A percentile compares a stretch with the other conserved stretches of the same genome.
These are phyloP conservation scores for Tauraco erythrolophus DNA, from an alignment of 2,113 vertebrate genomes.

Conservation along the genomic window DNA sequence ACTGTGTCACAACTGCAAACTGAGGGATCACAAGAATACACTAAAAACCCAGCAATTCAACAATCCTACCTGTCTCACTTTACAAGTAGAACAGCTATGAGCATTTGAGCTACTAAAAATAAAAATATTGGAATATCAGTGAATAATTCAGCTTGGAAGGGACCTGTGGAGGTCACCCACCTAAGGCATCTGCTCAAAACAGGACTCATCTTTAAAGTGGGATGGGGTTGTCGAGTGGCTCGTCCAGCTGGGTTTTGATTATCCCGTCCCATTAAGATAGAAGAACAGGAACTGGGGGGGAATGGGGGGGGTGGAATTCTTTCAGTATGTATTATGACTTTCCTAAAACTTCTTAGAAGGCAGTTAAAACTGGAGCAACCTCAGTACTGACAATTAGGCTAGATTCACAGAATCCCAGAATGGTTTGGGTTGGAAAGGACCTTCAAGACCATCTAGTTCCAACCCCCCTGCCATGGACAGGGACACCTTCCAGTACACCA, in stretches of 20 bases:
- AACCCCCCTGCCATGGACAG: neutral
- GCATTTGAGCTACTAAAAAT: neutral
- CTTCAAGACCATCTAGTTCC: fast-evolving
- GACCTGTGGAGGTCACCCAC: neutral
- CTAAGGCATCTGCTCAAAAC: neutral
- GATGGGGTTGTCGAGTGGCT: neutral
- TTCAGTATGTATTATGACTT: neutral
- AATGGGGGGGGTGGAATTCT: neutral
- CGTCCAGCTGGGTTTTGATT: neutral
- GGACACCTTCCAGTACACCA: too few relatives aligned
- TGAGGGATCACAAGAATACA: neutral
- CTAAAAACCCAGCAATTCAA: neutral
- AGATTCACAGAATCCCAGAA: too few relatives aligned
- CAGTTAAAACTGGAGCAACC: neutral
- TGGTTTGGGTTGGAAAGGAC: neutral
- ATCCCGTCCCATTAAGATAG: neutral
- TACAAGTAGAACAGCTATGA: neutral
- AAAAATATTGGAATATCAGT: neutral
- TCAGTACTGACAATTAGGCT: neutral
- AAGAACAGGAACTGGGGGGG: neutral
- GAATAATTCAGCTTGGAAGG: neutral
- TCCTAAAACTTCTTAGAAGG: neutral
- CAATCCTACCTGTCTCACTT: neutral
- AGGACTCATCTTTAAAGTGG: neutral
- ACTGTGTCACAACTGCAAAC: fast-evolving